Conservation (phyloP, 2,113 vertebrate genomes). For the Arothron firmamentum region DNA sequence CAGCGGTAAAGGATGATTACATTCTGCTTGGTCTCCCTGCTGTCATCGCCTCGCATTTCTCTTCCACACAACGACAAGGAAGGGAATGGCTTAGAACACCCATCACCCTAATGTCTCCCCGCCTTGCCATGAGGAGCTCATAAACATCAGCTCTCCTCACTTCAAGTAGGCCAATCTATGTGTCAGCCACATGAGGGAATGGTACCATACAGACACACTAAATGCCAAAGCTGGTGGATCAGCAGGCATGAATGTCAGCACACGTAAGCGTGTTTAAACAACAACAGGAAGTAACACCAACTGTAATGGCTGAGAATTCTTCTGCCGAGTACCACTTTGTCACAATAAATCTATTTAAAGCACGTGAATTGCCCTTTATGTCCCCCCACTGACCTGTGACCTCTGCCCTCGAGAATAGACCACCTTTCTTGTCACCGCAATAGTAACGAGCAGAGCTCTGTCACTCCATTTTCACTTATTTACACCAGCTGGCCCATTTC, state of each 20-base stretch:
- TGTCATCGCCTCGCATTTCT: slow-evolving; percentile 61
- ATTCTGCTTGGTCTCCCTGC: slow-evolving; percentile 46
- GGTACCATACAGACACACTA: slow-evolving; percentile 4
- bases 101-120: slow-evolving; percentile 61
- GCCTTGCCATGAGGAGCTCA: slow-evolving; percentile 54
- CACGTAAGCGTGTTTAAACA: background rate
- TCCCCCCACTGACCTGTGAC: slow-evolving; percentile 5
- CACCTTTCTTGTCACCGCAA: background rate
- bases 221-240: slow-evolving; percentile 3
- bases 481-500: background rate
- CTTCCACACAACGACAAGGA: slow-evolving; percentile 54
- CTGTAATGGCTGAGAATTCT: slow-evolving; percentile 13
- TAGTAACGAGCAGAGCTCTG: slow-evolving; percentile 2
- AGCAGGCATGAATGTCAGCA: background rate
- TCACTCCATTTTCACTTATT: background rate
- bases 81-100: slow-evolving; percentile 57
- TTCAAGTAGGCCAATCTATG: slow-evolving; percentile 54
- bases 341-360: background rate
- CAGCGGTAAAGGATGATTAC: slow-evolving; percentile 60
- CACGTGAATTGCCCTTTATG: background rate
- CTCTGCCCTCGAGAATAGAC: background rate
- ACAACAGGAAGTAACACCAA: background rate
- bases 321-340: slow-evolving; percentile 10
- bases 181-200: slow-evolving; percentile 36
- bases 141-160: slow-evolving; percentile 44